These are phyloP conservation scores for Celastrina argiolus DNA, from an alignment of 2,888 invertebrate species.

Conservation along the genomic window DNA sequence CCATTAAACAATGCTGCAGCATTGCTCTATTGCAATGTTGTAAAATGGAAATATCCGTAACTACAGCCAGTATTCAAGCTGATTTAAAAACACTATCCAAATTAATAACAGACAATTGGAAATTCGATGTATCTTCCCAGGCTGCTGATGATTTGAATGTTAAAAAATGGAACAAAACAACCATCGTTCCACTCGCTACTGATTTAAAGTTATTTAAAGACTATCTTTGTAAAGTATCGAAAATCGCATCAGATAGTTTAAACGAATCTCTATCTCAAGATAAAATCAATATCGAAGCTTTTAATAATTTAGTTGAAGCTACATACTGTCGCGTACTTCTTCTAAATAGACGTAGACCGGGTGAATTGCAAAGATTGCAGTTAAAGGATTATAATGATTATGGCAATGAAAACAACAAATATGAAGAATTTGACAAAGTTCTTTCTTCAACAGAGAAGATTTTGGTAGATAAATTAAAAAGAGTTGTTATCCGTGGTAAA, in stretches of 20 bases:
- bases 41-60: too few relatives aligned
- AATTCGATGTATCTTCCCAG: conserved; percentile 35
- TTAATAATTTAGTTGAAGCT: too few relatives aligned
- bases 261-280: too few relatives aligned
- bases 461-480: conserved; percentile 38
- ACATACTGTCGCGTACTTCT: too few relatives aligned
- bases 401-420: conserved; percentile 26
- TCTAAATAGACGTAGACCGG: too few relatives aligned
- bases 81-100: conserved; percentile 25
- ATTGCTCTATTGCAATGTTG: too few relatives aligned
- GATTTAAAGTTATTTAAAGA: conserved; percentile 36
- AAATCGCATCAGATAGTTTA: too few relatives aligned
- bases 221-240: conserved; percentile 28
- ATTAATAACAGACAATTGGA: conserved; percentile 17
- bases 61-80: too few relatives aligned
- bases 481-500: conserved; percentile 39
- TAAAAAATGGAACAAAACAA: conserved; percentile 38
- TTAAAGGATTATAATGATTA: not conserved
- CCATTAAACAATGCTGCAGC: too few relatives aligned
- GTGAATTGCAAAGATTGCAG: too few relatives aligned
- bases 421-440: conserved; percentile 28
- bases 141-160: conserved; percentile 37
- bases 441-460: conserved; percentile 32
- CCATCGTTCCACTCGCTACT: conserved; percentile 36
- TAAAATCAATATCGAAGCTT: too few relatives aligned